phyloP scores from a whole-genome alignment of 2,888 invertebrate species.

The Cenopis cana region DNA sequence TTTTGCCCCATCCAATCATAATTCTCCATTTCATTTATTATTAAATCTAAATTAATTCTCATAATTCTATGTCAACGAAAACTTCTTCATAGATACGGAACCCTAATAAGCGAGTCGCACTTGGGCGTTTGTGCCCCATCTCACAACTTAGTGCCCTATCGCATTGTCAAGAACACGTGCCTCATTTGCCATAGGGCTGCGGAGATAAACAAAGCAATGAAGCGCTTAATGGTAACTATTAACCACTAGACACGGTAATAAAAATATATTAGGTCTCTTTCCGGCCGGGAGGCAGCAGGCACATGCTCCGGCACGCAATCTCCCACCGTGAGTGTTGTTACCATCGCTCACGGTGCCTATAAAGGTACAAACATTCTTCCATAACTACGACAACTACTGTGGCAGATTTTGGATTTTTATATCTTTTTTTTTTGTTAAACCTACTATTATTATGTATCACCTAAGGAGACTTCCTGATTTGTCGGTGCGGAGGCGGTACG shows the following conservation, averaged over 20 bases:
- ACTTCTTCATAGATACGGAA: no score
- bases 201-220: slow-evolving; percentile 69
- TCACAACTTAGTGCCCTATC: slow-evolving; percentile 23
- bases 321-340: slow-evolving; percentile 59
- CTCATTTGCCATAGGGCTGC: slow-evolving; percentile 24
- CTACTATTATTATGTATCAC: no score
- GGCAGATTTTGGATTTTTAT: not conserved
- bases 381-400: not conserved
- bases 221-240: slow-evolving; percentile 67
- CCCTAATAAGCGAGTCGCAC: no score
- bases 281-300: slow-evolving; percentile 52
- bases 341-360: slow-evolving; percentile 19
- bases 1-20: no score
- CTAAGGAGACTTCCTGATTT: no score
- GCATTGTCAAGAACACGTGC: slow-evolving; percentile 42
- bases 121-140: not conserved
- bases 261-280: slow-evolving; percentile 72
- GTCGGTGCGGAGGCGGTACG: no score
- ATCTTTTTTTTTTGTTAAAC: no score
- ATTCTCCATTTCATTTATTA: no score
- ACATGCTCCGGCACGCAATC: slow-evolving; percentile 65
- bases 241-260: slow-evolving; percentile 68
- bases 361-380: not conserved
- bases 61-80: no score
- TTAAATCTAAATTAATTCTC: no score